phyloP scores from a whole-genome alignment of 2,797 vertebrate genomes.

The Rhinogobio ventralis region DNA sequence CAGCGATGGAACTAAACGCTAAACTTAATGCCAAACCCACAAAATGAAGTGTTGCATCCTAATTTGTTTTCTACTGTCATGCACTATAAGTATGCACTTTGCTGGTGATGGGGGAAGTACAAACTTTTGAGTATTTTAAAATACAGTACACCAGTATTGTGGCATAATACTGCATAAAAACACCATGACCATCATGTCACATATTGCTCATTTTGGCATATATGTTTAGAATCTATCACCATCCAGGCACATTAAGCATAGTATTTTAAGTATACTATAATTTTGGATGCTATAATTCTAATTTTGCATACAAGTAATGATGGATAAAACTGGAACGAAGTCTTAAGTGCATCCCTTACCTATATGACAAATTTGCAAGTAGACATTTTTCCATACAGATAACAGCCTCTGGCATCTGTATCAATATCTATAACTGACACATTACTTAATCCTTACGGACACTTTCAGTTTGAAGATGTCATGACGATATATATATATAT shows the following conservation, averaged over 20 bases:
- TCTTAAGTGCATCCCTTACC: not conserved
- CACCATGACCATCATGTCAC: not conserved
- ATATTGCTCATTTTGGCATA: not conserved
- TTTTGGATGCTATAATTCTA: not conserved
- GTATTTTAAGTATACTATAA: not conserved
- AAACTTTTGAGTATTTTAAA: not conserved
- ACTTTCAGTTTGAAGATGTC: conserved; percentile 10
- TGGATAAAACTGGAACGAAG: not conserved
- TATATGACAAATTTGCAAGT: not conserved
- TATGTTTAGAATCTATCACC: not conserved
- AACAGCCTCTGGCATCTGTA: not conserved
- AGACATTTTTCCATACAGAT: not conserved
- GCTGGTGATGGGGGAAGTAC: not conserved
- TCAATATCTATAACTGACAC: not conserved
- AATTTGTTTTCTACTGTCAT: not conserved
- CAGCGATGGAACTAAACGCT: not conserved
- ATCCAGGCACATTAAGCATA: not conserved
- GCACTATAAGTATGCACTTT: not conserved
- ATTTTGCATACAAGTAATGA: not conserved
- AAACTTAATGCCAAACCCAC: not conserved
- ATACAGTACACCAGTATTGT: not conserved
- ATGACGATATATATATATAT: not conserved
- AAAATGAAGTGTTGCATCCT: conserved; percentile 4
- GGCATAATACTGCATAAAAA: not conserved
- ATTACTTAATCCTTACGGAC: not conserved